Base-by-base conservation (phyloP, 2,888 invertebrate genomes). In the Antheraea assamensis region DNA sequence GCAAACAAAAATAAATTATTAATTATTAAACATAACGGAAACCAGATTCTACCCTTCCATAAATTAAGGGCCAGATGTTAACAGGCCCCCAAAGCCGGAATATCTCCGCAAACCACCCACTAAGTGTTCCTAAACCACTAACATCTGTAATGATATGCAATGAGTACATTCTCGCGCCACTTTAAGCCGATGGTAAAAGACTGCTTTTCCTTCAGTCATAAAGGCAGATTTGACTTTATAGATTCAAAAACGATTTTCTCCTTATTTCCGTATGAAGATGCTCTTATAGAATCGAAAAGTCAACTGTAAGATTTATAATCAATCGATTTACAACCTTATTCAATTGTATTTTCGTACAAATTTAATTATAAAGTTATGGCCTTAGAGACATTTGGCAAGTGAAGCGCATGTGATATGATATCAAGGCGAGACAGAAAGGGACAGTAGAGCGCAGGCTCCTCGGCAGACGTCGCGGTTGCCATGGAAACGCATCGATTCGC, bases 391-490 rank as follows among this genome's bases (percentile, higher is more conserved):
- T 86, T 88, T 83, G 79, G 75, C n/a, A 76, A 70, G 58, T 77
- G 72, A 76, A 77, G 74, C 75, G 75, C 78, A 87, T 92, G 91
- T 93, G 94, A 94, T 94, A 94, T 94, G 93, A 94, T 94, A 94
- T 91, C 92, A 90, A 91, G 92, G 91, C 94, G 93, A 94, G 94
- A 94, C 90, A 93, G 94, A 94, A 88, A 93, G 92, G 89, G 94
- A 94, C 89, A 94, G 94, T 93, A 93, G 91, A 91, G 92, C 91
- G 92, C 94, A 93, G 93, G 89, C 92, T 93, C 90, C 93, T 93
- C 93, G 92, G 94, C 94, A 94, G 94, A 94, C 94, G 93, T 94
- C 92, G 93, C 94, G 88, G 94, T 94, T 87, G 90, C 88, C 85
- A 92, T 93, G 88, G 91, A 84, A 89, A 92, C 93, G 85, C 93